Percentiles rank a stretch among this genome's conserved stretches.
These are phyloP conservation scores for Drosophila murphyi DNA, from an alignment of 1,140 invertebrate species.

Conservation along the genomic window DNA sequence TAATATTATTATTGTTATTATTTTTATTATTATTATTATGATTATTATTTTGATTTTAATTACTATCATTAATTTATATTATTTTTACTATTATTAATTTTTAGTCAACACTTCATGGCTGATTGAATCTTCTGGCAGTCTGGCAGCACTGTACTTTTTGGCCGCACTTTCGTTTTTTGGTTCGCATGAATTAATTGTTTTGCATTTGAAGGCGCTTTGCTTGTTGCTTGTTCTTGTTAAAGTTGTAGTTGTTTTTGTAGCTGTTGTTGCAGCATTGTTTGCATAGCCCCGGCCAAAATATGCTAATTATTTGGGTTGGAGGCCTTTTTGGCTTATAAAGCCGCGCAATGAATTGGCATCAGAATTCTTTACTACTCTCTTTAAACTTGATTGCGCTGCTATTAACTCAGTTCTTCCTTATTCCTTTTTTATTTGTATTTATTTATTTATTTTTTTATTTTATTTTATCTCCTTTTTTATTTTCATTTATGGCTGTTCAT, in stretches of 20 bases:
- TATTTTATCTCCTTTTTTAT: background rate
- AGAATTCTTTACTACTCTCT: slow-evolving; percentile 5
- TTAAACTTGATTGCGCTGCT: slow-evolving; percentile 22
- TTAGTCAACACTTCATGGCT: background rate
- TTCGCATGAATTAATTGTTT: slow-evolving; percentile 69
- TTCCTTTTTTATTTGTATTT: slow-evolving; percentile 15
- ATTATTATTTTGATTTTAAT: too few species aligned
- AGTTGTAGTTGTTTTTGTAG: too few species aligned
- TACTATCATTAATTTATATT: too few species aligned
- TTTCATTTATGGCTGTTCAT: slow-evolving; percentile 39
- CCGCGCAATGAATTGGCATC: slow-evolving; percentile 42
- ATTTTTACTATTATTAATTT: background rate
- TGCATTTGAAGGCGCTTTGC: slow-evolving; percentile 50
- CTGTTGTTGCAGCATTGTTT: slow-evolving; percentile 37
- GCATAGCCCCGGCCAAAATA: slow-evolving; percentile 46
- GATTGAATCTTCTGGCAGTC: background rate
- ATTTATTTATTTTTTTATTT: background rate
- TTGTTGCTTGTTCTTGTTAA: slow-evolving; percentile 3
- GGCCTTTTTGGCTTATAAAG: slow-evolving; percentile 49
- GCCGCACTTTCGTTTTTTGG: slow-evolving; percentile 14
- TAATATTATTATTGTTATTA: too few species aligned
- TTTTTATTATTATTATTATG: too few species aligned
- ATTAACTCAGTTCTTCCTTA: background rate
- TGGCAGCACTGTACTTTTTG: slow-evolving; percentile 7
- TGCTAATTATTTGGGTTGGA: slow-evolving; percentile 52